These are phyloP conservation scores for Campoletis raptor DNA, from an alignment of 2,888 invertebrate species.

Conservation along the genomic window DNA sequence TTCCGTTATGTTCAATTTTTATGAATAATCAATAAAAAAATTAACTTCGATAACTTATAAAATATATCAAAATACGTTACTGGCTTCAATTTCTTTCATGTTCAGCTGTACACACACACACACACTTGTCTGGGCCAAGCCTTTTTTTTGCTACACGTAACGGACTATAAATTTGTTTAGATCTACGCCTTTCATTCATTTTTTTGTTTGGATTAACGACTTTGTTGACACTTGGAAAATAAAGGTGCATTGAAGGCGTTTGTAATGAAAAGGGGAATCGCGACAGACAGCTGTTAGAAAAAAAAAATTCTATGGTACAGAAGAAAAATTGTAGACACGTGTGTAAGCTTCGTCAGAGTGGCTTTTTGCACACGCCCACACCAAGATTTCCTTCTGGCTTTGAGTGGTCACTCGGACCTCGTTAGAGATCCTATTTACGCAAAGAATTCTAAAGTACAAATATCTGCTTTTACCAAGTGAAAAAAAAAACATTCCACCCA, in stretches of 20 bases:
- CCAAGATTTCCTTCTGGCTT: conserved; percentile 68
- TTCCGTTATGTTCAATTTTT: neutral
- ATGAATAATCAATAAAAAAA: neutral
- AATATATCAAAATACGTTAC: neutral
- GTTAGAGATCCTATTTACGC: conserved; percentile 35
- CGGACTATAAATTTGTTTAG: neutral
- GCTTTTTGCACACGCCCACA: conserved; percentile 3
- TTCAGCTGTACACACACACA: neutral
- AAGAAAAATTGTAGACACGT: neutral
- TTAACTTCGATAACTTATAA: neutral
- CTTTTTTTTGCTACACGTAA: neutral
- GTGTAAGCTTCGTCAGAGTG: conserved; percentile 2
- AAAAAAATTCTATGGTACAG: neutral
- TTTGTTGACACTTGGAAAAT: neutral
- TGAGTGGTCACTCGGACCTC: conserved; percentile 42
- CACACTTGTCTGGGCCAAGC: too few species aligned
- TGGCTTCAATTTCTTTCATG: too few species aligned
- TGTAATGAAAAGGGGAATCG: neutral
- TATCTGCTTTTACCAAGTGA: neutral
- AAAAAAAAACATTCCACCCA: neutral
- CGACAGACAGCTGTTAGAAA: neutral
- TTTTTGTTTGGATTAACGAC: neutral
- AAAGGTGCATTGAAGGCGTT: neutral
- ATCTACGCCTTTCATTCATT: neutral
- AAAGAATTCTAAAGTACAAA: neutral